A percentile compares a stretch with the other conserved stretches of the same genome.
Evolutionary conservation across 1,140 invertebrate genomes (phyloP).

Genomic region (Tetragnatha versicolor): DNA sequence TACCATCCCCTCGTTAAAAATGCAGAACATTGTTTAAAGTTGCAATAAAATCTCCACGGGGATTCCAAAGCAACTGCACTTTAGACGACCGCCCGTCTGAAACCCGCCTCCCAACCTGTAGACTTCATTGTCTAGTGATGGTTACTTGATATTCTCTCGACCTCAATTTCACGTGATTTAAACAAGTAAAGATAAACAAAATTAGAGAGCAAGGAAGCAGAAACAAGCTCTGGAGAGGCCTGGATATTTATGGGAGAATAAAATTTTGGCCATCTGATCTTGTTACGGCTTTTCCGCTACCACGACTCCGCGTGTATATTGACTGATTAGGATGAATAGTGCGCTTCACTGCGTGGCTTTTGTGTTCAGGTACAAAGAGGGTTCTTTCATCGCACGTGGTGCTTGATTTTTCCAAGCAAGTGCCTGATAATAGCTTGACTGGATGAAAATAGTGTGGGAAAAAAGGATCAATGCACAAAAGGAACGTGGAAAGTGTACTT

Average conservation of each 20-base stretch:
- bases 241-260: constrained; percentile 34
- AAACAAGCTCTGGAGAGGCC: constrained; percentile 11
- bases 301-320: background rate
- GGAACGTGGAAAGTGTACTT: too few species aligned
- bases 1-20: too few species aligned
- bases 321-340: constrained; percentile 35
- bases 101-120: too few species aligned
- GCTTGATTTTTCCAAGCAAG: background rate
- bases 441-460: too few species aligned
- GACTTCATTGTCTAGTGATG: too few species aligned
- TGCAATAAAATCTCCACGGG: too few species aligned
- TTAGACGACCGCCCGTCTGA: too few species aligned
- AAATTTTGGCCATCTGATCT: constrained; percentile 22
- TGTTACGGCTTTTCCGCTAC: constrained; percentile 7
- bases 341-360: background rate
- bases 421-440: too few species aligned
- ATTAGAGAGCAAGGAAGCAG: constrained; percentile 21
- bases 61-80: too few species aligned
- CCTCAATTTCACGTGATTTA: constrained; percentile 28
- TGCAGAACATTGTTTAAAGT: too few species aligned
- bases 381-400: background rate
- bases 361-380: constrained; percentile 5
- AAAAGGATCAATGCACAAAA: too few species aligned
- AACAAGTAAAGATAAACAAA: constrained; percentile 29
- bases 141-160: background rate